Evolutionary conservation across 2,113 vertebrate genomes (phyloP).

Genomic region (Tragelaphus buxtoni): DNA sequence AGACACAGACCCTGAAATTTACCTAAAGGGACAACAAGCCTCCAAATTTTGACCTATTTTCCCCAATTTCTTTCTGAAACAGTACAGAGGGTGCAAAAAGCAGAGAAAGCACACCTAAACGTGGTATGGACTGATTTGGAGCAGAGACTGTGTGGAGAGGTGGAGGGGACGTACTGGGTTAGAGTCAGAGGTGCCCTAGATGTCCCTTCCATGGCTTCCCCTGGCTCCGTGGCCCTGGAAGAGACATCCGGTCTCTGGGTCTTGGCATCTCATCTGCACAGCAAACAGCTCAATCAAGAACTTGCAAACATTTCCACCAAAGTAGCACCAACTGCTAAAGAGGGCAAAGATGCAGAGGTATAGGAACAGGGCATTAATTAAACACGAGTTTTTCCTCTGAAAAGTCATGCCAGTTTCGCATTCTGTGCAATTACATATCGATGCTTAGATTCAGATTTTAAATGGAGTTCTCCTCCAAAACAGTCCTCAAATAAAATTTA

Average conservation of each 20-base stretch:
- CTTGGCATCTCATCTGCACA: not conserved
- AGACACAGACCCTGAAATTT: conserved; percentile 33
- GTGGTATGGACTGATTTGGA: not conserved
- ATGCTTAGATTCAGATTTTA: not conserved
- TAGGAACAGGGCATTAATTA: not conserved
- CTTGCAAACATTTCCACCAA: not conserved
- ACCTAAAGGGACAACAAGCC: not conserved
- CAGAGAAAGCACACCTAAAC: not conserved
- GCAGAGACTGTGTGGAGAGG: not conserved
- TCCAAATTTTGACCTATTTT: not conserved
- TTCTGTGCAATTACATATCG: not conserved
- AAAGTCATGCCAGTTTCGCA: not conserved
- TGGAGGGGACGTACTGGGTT: not conserved
- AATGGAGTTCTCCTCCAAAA: not conserved
- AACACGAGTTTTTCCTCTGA: not conserved
- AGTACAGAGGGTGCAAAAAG: not conserved
- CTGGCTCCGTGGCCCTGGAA: not conserved
- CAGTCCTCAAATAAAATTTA: not conserved
- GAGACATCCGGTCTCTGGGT: not conserved
- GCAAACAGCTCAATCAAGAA: not conserved
- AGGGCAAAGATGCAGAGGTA: not conserved
- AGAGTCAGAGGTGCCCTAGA: not conserved
- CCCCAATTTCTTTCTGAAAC: not conserved
- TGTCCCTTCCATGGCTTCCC: not conserved
- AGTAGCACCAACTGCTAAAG: not conserved